Evolutionary conservation across 2,113 vertebrate species (phyloP), one percentile per base, ranked within the genome.

Genomic region (Notothenia coriiceps): DNA sequence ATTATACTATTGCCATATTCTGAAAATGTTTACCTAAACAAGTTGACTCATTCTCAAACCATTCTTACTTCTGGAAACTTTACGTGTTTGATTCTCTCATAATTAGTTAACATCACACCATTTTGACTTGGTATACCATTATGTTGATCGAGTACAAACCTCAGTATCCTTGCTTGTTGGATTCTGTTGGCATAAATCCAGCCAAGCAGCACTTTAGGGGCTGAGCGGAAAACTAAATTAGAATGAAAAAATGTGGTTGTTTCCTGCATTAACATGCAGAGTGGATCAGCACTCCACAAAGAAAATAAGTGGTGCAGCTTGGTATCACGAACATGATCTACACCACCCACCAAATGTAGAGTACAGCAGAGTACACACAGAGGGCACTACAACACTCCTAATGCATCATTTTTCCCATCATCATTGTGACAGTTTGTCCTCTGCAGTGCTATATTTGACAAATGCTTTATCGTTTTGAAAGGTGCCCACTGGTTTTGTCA

Each of bases 351-450:
- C 17, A 64, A 88, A 7, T 47, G 56, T 47, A 59, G 64, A 80
- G 55, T 86, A 70, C 78, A 83, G 70, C 75, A 3, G 56, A 76
- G 69, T 22, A 82, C 86, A 90, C 82, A 86, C 80, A 94, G 90
- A 87, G 88, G 91, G 90, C 83, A 85, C 89, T 74, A 59, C 69
- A 90, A 69, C 83, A 67, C 92, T 75, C 77, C 67, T 67, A 18
- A 61, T 10, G 59, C 74, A 40, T 86, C 72, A 46, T 75, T 49
- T 57, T 52, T 63, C 68, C 78, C 77, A 62, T 78, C 66, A 75
- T 79, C 84, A 46, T 22, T 10, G 64, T 67, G 61, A 71, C 60
- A 43, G 33, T 22, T 63, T 80, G 74, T 77, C 70, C 60, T 78
- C 73, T 63, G 68, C 74, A 29, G 50, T 10, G 17, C 49, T 17